These are phyloP conservation scores for Apocheima hispidaria DNA, from an alignment of 2,888 invertebrate species.

Conservation along the genomic window DNA sequence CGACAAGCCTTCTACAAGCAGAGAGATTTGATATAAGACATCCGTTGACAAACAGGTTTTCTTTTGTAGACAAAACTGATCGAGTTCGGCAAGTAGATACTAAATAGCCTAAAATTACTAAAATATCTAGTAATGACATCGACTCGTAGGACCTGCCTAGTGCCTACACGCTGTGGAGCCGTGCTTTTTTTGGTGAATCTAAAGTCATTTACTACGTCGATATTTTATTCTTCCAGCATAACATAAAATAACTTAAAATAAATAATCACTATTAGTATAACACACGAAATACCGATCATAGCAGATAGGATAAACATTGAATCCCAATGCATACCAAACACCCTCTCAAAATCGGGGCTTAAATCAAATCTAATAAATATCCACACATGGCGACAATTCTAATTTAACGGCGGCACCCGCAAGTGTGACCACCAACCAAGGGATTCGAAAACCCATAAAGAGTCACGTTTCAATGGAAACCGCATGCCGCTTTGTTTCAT, in stretches of 20 bases:
- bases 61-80: too few species aligned
- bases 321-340: conserved; percentile 12
- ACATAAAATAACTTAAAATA: not conserved
- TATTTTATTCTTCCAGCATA: not conserved
- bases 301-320: conserved; percentile 4
- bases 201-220: not conserved
- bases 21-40: not conserved
- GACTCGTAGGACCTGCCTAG: too few species aligned
- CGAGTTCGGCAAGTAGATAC: too few species aligned
- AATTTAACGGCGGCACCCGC: conserved; percentile 44
- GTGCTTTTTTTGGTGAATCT: not conserved
- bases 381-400: conserved; percentile 42
- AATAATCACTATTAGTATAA: not conserved
- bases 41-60: not conserved
- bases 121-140: too few species aligned
- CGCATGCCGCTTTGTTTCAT: conserved; percentile 62
- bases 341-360: conserved; percentile 7
- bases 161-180: too few species aligned
- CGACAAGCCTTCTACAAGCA: too few species aligned
- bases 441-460: conserved; percentile 57
- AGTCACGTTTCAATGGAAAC: conserved; percentile 65
- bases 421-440: conserved; percentile 62
- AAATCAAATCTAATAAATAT: conserved; percentile 25
- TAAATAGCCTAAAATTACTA: too few species aligned
- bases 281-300: conserved; percentile 1